Percentiles rank a stretch among this genome's conserved stretches.
These are phyloP conservation scores for Limnephilus rhombicus DNA, from an alignment of 2,888 invertebrate species.

Conservation along the genomic window DNA sequence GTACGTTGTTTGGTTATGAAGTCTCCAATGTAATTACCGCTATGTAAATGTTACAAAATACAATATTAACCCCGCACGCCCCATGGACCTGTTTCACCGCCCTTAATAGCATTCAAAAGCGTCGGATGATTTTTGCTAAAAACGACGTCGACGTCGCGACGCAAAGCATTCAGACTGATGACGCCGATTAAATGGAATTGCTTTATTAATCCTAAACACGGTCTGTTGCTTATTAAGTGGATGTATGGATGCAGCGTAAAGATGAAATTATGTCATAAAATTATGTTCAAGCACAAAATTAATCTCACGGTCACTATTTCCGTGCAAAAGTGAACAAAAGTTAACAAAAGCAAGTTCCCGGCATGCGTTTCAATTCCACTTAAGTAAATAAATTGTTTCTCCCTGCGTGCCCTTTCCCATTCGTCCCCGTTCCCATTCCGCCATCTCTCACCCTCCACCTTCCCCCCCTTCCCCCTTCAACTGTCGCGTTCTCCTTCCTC, in stretches of 20 bases:
- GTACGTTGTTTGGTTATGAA: neutral
- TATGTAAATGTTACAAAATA: neutral
- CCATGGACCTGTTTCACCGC: neutral
- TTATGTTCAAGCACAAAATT: too few relatives aligned
- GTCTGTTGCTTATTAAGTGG: neutral
- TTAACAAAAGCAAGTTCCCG: too few relatives aligned
- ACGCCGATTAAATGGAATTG: neutral
- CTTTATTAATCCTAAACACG: neutral
- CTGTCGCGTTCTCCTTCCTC: too few relatives aligned
- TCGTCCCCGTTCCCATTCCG: too few relatives aligned
- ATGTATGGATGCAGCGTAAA: neutral
- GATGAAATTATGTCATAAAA: neutral
- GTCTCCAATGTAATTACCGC: neutral
- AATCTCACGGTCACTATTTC: too few relatives aligned
- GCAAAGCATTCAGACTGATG: constrained; percentile 1
- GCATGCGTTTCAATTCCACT: too few relatives aligned
- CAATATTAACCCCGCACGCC: neutral
- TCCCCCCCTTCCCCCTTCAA: too few relatives aligned
- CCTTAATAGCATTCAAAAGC: neutral
- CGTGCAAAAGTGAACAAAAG: too few relatives aligned
- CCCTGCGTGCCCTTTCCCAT: too few relatives aligned
- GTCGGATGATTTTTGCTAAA: neutral
- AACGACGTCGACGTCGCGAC: neutral
- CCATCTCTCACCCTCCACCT: too few relatives aligned
- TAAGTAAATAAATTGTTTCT: too few relatives aligned